phyloP scores from a whole-genome alignment of 2,797 vertebrate genomes.

The Todus mexicanus region DNA sequence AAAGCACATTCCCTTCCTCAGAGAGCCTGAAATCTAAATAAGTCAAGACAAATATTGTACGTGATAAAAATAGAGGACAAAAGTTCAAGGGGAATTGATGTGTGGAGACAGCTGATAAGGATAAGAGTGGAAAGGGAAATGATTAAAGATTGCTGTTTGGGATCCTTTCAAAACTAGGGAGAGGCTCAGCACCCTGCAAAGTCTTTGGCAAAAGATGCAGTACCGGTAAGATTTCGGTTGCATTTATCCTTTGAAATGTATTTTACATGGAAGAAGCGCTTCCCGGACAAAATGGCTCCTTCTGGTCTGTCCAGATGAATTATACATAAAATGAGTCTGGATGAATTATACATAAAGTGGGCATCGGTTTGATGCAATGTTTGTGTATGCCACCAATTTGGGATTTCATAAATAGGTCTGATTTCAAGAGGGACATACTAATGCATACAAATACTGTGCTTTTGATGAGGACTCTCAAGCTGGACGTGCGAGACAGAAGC shows the following conservation, averaged over 20 bases:
- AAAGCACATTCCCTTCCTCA: conserved; percentile 14
- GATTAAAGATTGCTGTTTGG: conserved; percentile 17
- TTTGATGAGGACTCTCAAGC: background rate
- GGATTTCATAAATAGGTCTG: background rate
- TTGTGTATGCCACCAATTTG: background rate
- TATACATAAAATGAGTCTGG: background rate
- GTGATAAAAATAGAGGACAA: conserved; percentile 51
- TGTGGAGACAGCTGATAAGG: conserved; percentile 48
- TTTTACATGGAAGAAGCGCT: background rate
- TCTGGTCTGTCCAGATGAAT: background rate
- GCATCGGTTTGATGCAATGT: background rate
- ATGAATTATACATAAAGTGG: background rate
- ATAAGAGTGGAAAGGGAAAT: conserved; percentile 14
- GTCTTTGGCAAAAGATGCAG: background rate
- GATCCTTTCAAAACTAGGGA: background rate
- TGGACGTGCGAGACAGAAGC: background rate
- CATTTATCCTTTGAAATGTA: background rate
- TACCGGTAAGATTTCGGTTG: background rate
- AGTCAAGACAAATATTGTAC: conserved; percentile 46
- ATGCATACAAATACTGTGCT: background rate
- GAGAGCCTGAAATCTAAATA: conserved; percentile 29
- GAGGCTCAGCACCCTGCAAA: background rate
- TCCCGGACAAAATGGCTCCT: background rate
- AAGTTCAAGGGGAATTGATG: conserved; percentile 33
- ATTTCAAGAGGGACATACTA: background rate